phyloP scores from a whole-genome alignment of 2,797 vertebrate species.

The Xyrichtys novacula region DNA sequence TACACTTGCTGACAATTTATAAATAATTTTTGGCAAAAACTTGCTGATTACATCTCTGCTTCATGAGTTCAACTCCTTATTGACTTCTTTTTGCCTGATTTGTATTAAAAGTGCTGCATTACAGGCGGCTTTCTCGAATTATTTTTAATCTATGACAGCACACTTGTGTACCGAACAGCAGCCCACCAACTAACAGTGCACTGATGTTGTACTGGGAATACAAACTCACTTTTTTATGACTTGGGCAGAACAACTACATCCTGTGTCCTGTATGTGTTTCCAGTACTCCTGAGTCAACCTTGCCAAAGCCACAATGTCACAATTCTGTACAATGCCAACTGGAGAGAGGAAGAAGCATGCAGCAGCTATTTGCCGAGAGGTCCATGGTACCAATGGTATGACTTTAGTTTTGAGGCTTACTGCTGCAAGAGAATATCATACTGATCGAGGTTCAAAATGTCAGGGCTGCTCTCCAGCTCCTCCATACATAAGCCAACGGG shows the following conservation, averaged over 20 bases:
- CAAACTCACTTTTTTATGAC: slow-evolving; percentile 24
- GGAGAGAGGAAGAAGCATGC: slow-evolving; percentile 92
- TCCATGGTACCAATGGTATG: slow-evolving; percentile 91
- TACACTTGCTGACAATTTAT: no score
- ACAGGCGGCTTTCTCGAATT: not conserved
- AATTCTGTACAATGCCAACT: slow-evolving; percentile 87
- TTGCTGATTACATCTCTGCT: not conserved
- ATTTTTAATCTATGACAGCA: not conserved
- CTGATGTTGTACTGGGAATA: slow-evolving; percentile 1
- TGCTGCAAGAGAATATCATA: slow-evolving; percentile 45
- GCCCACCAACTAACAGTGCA: not conserved
- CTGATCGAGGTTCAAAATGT: slow-evolving; percentile 77
- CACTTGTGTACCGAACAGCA: not conserved
- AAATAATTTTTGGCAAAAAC: not conserved
- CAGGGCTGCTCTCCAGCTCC: slow-evolving; percentile 76
- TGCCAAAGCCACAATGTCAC: slow-evolving; percentile 87
- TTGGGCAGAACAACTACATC: slow-evolving; percentile 45
- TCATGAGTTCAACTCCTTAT: not conserved
- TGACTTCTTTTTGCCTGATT: slow-evolving; percentile 9
- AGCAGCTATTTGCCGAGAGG: slow-evolving; percentile 92
- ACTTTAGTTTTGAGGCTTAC: slow-evolving; percentile 33
- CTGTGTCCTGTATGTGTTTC: slow-evolving; percentile 75
- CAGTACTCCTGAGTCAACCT: slow-evolving; percentile 73
- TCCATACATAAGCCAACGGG: slow-evolving; percentile 88
- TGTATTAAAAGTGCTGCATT: not conserved